A percentile compares a stretch with the other conserved stretches of the same genome.
Conservation (phyloP, 2,797 vertebrate genomes). For the Luscinia megarhynchos region DNA sequence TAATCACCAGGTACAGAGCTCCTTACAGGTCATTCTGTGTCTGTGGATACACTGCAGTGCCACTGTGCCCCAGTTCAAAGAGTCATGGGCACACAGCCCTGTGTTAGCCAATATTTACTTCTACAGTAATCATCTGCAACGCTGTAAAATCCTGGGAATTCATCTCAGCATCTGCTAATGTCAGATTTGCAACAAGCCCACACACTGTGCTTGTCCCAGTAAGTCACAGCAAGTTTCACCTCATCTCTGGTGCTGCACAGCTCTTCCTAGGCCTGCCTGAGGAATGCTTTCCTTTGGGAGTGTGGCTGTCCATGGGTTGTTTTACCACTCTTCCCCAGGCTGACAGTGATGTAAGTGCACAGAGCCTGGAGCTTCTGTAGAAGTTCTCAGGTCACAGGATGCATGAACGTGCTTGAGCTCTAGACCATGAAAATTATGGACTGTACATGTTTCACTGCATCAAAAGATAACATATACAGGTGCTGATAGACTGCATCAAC, state of each 20-base stretch:
- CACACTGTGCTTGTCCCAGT: background rate
- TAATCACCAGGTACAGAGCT: background rate
- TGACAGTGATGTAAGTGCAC: background rate
- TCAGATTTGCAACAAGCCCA: background rate
- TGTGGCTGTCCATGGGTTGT: background rate
- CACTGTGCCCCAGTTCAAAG: background rate
- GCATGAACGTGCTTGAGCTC: accelerated
- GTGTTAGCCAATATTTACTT: background rate
- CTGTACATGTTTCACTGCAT: background rate
- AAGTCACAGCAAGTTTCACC: background rate
- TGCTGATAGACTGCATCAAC: background rate
- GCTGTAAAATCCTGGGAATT: conserved; percentile 3
- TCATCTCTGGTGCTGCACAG: background rate
- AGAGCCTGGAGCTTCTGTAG: background rate
- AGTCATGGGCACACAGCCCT: background rate
- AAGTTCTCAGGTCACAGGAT: background rate
- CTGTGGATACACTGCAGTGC: background rate
- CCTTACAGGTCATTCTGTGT: background rate
- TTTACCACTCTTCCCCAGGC: background rate
- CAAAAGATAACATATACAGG: background rate
- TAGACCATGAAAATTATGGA: background rate
- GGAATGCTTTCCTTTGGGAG: background rate
- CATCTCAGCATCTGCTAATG: background rate
- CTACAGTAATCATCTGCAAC: background rate
- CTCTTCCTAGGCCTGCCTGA: background rate